These are phyloP conservation scores for Xestia rhomboidea DNA, from an alignment of 2,888 invertebrate species.

Conservation along the genomic window DNA sequence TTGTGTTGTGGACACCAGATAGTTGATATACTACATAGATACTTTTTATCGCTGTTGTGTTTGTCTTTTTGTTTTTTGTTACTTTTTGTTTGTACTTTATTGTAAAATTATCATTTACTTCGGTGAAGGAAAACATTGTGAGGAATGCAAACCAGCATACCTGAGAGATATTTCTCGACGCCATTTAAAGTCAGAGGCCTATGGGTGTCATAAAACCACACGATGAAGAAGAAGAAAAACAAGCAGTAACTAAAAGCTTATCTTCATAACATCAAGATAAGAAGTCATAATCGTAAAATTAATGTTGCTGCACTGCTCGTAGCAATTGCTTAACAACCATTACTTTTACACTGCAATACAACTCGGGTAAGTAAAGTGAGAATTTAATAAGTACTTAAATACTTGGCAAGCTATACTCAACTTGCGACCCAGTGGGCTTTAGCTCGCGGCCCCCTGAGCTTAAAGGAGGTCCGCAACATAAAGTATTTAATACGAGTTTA, in stretches of 20 bases:
- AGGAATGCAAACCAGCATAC: no score
- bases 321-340: neutral
- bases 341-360: conserved; percentile 5
- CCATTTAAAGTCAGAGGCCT: no score
- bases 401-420: conserved; percentile 54
- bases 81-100: no score
- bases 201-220: no score
- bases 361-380: conserved; percentile 29
- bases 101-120: no score
- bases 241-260: neutral
- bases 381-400: conserved; percentile 56
- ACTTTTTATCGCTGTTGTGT: no score
- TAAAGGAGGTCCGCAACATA: conserved; percentile 58
- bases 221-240: no score
- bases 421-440: conserved; percentile 53
- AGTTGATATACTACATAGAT: no score
- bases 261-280: neutral
- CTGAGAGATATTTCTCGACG: no score
- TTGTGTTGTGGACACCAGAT: no score
- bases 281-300: conserved; percentile 5
- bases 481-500: conserved; percentile 63
- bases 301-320: neutral
- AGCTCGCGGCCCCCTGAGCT: conserved; percentile 53
- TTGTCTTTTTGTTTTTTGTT: no score
- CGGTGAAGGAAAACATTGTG: no score